Evolutionary conservation across 2,113 vertebrate genomes (phyloP).

Genomic region (Menura novaehollandiae): DNA sequence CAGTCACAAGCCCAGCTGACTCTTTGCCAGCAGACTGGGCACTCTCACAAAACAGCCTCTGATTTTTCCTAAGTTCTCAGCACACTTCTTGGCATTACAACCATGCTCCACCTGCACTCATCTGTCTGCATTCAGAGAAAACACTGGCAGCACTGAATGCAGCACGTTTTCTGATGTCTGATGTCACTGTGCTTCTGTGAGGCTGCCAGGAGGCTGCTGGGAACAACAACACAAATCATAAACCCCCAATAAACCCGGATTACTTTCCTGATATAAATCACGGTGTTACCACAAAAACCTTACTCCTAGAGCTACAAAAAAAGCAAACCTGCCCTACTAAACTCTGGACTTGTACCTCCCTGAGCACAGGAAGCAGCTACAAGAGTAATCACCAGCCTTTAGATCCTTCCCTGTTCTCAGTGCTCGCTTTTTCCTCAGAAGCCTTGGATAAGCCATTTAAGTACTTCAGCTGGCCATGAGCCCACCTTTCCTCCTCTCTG

Average conservation of each 20-base stretch:
- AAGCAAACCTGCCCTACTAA: neutral
- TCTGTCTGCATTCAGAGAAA: neutral
- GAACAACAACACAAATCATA: neutral
- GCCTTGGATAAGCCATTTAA: neutral
- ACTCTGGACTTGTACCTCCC: neutral
- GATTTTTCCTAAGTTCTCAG: neutral
- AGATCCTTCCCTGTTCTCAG: neutral
- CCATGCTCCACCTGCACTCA: neutral
- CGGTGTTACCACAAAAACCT: neutral
- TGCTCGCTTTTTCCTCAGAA: neutral
- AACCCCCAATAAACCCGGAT: neutral
- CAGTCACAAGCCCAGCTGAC: neutral
- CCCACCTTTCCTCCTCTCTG: neutral
- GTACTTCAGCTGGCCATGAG: neutral
- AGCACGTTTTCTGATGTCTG: neutral
- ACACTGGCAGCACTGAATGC: neutral
- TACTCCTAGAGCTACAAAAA: neutral
- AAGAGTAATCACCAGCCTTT: neutral
- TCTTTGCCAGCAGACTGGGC: neutral
- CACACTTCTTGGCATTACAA: neutral
- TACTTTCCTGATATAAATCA: neutral
- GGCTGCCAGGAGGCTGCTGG: neutral
- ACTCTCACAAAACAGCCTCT: neutral
- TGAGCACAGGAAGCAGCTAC: neutral
- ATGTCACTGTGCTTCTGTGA: neutral